These are phyloP conservation scores for Drosophila limbata DNA, from an alignment of 2,888 invertebrate species.

Conservation along the genomic window DNA sequence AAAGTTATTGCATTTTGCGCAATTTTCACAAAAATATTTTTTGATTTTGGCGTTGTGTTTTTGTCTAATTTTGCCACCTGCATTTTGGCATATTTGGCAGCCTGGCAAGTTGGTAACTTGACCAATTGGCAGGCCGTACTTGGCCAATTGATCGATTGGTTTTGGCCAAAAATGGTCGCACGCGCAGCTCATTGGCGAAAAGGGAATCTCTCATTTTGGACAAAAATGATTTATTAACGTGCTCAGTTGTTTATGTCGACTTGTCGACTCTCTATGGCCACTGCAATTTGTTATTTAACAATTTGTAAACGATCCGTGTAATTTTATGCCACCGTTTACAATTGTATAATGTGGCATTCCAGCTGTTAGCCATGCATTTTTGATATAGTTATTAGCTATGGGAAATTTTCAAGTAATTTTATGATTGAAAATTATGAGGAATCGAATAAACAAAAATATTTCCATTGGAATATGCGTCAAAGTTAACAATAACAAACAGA, in stretches of 20 bases:
- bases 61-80: slow-evolving; percentile 82
- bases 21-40: slow-evolving; percentile 48
- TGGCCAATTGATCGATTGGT: slow-evolving; percentile 78
- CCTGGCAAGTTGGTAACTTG: slow-evolving; percentile 47
- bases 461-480: not conserved
- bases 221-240: slow-evolving; percentile 78
- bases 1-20: slow-evolving; percentile 55
- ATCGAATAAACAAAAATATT: not conserved
- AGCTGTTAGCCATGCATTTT: slow-evolving; percentile 32
- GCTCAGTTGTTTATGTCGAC: slow-evolving; percentile 74
- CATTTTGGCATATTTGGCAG: slow-evolving; percentile 77
- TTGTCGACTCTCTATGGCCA: slow-evolving; percentile 55
- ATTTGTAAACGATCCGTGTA: slow-evolving; percentile 71
- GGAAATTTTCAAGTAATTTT: not conserved
- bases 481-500: not conserved
- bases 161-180: slow-evolving; percentile 72
- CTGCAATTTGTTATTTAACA: slow-evolving; percentile 77
- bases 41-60: slow-evolving; percentile 61
- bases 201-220: slow-evolving; percentile 70
- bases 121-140: slow-evolving; percentile 57
- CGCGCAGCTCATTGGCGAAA: slow-evolving; percentile 64
- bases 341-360: slow-evolving; percentile 55
- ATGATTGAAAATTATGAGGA: not conserved
- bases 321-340: slow-evolving; percentile 45
- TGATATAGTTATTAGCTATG: slow-evolving; percentile 73